Conservation (phyloP, 2,113 vertebrate species). For the Tricholaema leucomelas region DNA sequence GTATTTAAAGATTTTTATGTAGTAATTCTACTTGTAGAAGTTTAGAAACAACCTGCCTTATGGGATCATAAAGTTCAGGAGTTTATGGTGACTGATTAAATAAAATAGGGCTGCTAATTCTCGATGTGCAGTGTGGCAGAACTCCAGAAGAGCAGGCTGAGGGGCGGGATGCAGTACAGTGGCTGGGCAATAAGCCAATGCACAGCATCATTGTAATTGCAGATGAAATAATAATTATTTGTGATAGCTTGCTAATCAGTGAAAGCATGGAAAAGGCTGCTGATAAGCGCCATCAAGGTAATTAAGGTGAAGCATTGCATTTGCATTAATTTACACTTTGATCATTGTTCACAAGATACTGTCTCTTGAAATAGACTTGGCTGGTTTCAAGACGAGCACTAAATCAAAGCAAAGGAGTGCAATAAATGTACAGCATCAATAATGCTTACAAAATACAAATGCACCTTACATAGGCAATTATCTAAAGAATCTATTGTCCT, state of each 20-base stretch:
- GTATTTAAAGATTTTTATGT: neutral
- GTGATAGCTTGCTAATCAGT: slow-evolving; percentile 74
- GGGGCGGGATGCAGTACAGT: neutral
- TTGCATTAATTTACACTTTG: slow-evolving; percentile 80
- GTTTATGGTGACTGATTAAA: slow-evolving; percentile 33
- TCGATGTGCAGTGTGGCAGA: neutral
- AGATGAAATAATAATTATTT: slow-evolving; percentile 79
- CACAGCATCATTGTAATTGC: slow-evolving; percentile 68
- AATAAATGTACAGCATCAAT: slow-evolving; percentile 52
- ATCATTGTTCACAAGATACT: slow-evolving; percentile 70
- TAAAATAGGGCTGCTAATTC: slow-evolving; percentile 14
- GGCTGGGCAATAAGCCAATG: slow-evolving; percentile 52
- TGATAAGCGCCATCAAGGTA: slow-evolving; percentile 69
- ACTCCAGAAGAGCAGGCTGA: neutral
- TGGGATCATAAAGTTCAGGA: slow-evolving; percentile 2
- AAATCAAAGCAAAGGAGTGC: slow-evolving; percentile 66
- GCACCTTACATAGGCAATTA: slow-evolving; percentile 37
- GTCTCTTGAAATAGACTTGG: slow-evolving; percentile 67
- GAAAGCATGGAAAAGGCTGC: slow-evolving; percentile 63
- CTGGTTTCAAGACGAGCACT: slow-evolving; percentile 46
- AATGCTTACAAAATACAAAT: slow-evolving; percentile 56
- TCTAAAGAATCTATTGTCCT: slow-evolving; percentile 57
- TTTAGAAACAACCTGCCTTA: neutral
- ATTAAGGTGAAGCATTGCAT: slow-evolving; percentile 76
- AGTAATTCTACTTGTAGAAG: neutral